Evolutionary conservation across 2,888 invertebrate genomes (phyloP), one percentile per base, ranked within the genome.

Genomic region (Nemurella pictetii): DNA sequence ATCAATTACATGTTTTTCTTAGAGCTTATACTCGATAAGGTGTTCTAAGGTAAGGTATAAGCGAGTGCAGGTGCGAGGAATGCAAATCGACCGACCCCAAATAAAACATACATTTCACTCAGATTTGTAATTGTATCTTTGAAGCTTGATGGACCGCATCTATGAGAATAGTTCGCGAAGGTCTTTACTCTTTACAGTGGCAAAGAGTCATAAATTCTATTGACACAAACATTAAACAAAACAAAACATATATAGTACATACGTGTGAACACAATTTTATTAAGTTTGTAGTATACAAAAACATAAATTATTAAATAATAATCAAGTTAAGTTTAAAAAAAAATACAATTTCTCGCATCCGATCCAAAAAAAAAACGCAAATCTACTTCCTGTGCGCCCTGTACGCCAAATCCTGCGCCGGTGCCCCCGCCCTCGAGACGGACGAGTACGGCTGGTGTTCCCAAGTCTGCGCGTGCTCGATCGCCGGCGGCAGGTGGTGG

Each of bases 401-500:
- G 72, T 82, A 82, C 0, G 82, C 82, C 0, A 82, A 26, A 7
- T 82, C 82, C 72, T 82, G 82, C 2, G 72, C 82, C 2, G 26
- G 20, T 2, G 7, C 75, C 28, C 75, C 27, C 3, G 28, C 9
- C 26, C 28, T 26, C 26, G 75, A 28, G 5, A 28, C 75, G 26
- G 26, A 75, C 0, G 75, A 28, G 9, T 75, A 28, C 5, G 26
- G 75, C 27, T 75, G 75, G 15, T 75, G 75, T 28, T 75, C 75
- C 75, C 75, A 75, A 2, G 75, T 26, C 26, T 75, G 75, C 2
- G 75, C 75, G 15, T 75, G 75, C 82, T 86, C 86, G 26, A 85
- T 86, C 20, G 87, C 87, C 77, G 88, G 87, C 32, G 87, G 85
- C 27, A 85, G 84, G 80, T 85, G 85, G 78, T 87, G 87, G 74